These are phyloP conservation scores for Anhinga anhinga DNA, from an alignment of 2,113 vertebrate species.

Conservation along the genomic window DNA sequence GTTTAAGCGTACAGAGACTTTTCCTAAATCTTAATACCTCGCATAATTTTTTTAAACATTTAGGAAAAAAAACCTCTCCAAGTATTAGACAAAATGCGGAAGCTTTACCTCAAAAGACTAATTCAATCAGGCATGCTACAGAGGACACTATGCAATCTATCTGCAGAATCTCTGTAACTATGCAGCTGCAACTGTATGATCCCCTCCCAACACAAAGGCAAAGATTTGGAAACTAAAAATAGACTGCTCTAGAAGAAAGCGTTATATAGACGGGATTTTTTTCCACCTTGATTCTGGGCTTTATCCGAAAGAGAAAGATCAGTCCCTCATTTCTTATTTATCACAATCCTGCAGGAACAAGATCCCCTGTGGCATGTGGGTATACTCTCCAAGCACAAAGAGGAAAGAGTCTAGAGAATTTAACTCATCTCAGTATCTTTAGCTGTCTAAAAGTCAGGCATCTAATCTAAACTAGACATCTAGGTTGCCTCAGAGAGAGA, in stretches of 20 bases:
- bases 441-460: slow-evolving; percentile 17
- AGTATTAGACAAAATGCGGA: not conserved
- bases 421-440: slow-evolving; percentile 15
- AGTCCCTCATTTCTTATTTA: not conserved
- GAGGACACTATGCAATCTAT: not conserved
- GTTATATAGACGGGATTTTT: not conserved
- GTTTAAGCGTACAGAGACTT: not conserved
- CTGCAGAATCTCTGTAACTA: not conserved
- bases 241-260: not conserved
- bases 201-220: not conserved
- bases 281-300: not conserved
- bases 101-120: not conserved
- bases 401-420: not conserved
- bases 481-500: slow-evolving; percentile 5
- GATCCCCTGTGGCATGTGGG: not conserved
- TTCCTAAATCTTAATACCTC: not conserved
- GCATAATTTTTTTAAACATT: not conserved
- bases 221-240: slow-evolving; percentile 4
- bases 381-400: not conserved
- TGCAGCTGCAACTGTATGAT: not conserved
- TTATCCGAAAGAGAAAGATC: not conserved
- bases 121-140: not conserved
- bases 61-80: not conserved
- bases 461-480: slow-evolving; percentile 61
- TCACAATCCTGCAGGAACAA: not conserved